Percentiles rank a stretch among this genome's conserved stretches.
Evolutionary conservation across 2,797 vertebrate genomes (phyloP).

Genomic region (Semaprochilodus insignis): DNA sequence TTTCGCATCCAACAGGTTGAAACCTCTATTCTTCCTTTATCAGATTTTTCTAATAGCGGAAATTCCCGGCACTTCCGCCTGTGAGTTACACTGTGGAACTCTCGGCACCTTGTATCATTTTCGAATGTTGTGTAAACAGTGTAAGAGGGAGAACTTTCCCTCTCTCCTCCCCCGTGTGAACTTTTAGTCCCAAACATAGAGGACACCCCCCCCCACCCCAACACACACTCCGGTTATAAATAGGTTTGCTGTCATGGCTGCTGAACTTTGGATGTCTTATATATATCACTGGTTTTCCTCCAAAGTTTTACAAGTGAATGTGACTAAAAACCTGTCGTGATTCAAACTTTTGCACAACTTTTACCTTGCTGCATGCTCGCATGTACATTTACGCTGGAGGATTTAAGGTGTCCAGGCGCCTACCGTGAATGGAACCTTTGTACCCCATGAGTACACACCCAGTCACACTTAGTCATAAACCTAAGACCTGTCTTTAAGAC

Average conservation of each 20-base stretch:
- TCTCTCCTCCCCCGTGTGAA: conserved; percentile 56
- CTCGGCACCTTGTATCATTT: conserved; percentile 61
- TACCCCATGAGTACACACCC: conserved; percentile 32
- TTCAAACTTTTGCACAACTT: not conserved
- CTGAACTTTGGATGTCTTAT: conserved; percentile 64
- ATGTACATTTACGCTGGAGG: conserved; percentile 46
- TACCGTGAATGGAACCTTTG: conserved; percentile 65
- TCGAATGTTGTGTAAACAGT: conserved; percentile 63
- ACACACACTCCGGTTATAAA: conserved; percentile 68
- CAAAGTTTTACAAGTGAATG: conserved; percentile 50
- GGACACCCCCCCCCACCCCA: conserved; percentile 8
- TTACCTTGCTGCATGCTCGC: conserved; percentile 40
- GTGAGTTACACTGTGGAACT: conserved; percentile 17
- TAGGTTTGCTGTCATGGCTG: conserved; percentile 67
- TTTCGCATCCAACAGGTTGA: too few relatives aligned
- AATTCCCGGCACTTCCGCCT: conserved; percentile 6
- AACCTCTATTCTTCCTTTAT: not conserved
- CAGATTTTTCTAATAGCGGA: not conserved
- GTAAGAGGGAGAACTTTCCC: conserved; percentile 15
- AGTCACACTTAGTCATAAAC: conserved; percentile 25
- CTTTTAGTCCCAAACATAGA: conserved; percentile 67
- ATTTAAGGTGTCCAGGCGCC: conserved; percentile 39
- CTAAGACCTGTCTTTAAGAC: not conserved
- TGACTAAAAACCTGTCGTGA: conserved; percentile 42
- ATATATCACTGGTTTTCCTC: conserved; percentile 47